Percentiles rank a stretch among this genome's conserved stretches.
Evolutionary conservation across 2,113 vertebrate species (phyloP).

Genomic region (Donacobius atricapilla): DNA sequence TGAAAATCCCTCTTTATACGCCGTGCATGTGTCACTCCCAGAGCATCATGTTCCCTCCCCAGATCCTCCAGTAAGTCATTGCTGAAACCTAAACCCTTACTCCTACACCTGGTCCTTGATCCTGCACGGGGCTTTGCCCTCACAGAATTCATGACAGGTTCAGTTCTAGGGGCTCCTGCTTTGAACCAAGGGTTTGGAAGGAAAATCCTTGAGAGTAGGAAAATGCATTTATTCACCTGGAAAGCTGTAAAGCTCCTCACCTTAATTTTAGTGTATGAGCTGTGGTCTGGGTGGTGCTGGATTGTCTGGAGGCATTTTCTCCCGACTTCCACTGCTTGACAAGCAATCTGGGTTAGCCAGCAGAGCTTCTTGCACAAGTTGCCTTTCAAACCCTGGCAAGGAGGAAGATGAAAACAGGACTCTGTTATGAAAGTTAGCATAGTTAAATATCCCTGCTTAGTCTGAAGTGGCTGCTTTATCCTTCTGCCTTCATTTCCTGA

Average conservation of each 20-base stretch:
- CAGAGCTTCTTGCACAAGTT: neutral
- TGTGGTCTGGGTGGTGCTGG: neutral
- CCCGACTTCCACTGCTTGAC: neutral
- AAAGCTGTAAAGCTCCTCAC: neutral
- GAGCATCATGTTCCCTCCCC: neutral
- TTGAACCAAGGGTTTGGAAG: neutral
- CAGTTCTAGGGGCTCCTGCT: neutral
- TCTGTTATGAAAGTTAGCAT: neutral
- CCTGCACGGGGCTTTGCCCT: neutral
- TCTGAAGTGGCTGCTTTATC: neutral
- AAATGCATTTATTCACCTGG: neutral
- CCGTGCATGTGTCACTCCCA: neutral
- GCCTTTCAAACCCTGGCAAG: neutral
- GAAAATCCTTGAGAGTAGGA: neutral
- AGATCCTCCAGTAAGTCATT: neutral
- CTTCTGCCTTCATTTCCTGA: neutral
- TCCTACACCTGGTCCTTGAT: neutral
- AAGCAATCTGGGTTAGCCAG: neutral
- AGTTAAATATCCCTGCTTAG: neutral
- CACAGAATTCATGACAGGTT: fast-evolving
- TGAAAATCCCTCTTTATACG: neutral
- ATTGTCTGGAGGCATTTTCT: neutral
- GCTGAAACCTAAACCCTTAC: neutral
- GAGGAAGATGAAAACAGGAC: neutral
- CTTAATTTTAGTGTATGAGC: neutral